A percentile compares a stretch with the other conserved stretches of the same genome.
Evolutionary conservation across 2,797 vertebrate genomes (phyloP).

Genomic region (Clarias fuscus): DNA sequence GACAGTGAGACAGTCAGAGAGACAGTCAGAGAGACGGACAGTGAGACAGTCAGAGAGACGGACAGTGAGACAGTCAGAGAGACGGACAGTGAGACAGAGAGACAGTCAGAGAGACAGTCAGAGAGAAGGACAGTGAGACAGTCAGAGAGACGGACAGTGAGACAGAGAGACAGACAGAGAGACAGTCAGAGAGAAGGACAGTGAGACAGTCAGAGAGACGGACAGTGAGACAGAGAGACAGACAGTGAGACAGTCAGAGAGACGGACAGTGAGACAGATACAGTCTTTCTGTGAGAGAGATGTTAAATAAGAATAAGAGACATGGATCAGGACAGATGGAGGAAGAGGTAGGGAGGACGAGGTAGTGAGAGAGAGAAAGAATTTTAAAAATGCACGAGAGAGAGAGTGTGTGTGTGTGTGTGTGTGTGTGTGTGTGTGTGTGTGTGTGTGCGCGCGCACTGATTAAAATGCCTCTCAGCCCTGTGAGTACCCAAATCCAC

Average conservation of each 20-base stretch:
- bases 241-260: not conserved
- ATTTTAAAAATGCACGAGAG: not conserved
- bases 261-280: not conserved
- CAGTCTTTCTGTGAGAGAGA: not conserved
- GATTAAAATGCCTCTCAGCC: slow-evolving; percentile 77
- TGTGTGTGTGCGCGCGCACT: slow-evolving; percentile 63
- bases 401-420: slow-evolving; percentile 55
- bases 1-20: too few species aligned
- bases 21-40: not conserved
- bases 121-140: not conserved
- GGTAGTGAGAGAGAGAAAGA: not conserved
- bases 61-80: not conserved
- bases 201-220: not conserved
- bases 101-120: not conserved
- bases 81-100: not conserved
- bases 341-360: not conserved
- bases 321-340: not conserved
- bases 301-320: not conserved
- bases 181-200: not conserved
- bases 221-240: not conserved
- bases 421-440: slow-evolving; percentile 57
- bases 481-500: slow-evolving; percentile 62
- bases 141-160: not conserved
- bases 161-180: not conserved
- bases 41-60: not conserved